These are phyloP conservation scores for Pampusana beccarii DNA, from an alignment of 2,113 vertebrate species.

Conservation along the genomic window DNA sequence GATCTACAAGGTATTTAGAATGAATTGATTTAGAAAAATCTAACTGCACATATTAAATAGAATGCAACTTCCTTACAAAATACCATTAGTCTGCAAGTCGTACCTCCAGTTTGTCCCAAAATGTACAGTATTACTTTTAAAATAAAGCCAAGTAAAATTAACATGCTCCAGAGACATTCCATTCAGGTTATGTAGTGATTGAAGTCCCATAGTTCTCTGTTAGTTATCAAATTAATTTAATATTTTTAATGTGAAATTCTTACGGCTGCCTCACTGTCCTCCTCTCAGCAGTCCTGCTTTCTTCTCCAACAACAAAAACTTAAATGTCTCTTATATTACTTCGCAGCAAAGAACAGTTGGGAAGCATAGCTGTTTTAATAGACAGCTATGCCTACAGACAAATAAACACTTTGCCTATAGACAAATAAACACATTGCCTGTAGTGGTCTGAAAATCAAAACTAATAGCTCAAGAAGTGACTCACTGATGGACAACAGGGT, in stretches of 20 bases:
- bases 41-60: not conserved
- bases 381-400: not conserved
- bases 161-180: not conserved
- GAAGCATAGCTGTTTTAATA: not conserved
- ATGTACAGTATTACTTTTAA: not conserved
- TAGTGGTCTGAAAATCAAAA: not conserved
- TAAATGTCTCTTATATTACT: not conserved
- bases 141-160: not conserved
- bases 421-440: not conserved
- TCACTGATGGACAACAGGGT: not conserved
- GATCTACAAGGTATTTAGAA: not conserved
- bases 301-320: not conserved
- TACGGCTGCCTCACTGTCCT: not conserved
- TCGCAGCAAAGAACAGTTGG: not conserved
- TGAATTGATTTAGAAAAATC: conserved; percentile 40
- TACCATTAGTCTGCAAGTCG: not conserved
- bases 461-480: not conserved
- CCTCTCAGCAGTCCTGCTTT: not conserved
- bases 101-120: not conserved
- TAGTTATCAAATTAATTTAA: not conserved
- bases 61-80: not conserved
- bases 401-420: not conserved
- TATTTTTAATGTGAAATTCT: not conserved
- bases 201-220: not conserved
- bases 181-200: not conserved